Percentiles rank a stretch among this genome's conserved stretches.
These are phyloP conservation scores for Cremastinae sp. DNA, from an alignment of 2,888 invertebrate species.

Conservation along the genomic window DNA sequence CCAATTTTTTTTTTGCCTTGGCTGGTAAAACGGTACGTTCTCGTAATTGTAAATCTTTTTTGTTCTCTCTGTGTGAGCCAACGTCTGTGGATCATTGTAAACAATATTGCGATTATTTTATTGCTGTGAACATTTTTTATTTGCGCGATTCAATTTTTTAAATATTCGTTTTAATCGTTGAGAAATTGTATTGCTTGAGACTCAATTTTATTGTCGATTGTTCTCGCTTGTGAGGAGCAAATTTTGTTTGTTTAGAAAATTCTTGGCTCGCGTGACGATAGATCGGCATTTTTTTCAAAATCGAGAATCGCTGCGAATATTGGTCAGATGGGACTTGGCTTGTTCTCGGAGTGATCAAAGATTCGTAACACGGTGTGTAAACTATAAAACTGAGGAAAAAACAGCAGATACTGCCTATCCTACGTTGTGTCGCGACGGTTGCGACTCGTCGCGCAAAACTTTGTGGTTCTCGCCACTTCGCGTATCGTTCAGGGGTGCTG, in stretches of 20 bases:
- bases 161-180: background rate
- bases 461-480: slow-evolving; percentile 26
- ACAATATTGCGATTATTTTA: slow-evolving; percentile 26
- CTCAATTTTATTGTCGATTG: background rate
- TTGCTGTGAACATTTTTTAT: slow-evolving; percentile 1
- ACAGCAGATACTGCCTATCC: slow-evolving; percentile 58
- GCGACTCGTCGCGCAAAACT: slow-evolving; percentile 39
- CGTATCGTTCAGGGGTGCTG: slow-evolving; percentile 48
- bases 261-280: background rate
- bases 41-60: slow-evolving; percentile 36
- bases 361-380: slow-evolving; percentile 38
- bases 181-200: too few species aligned
- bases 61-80: slow-evolving; percentile 34
- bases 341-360: slow-evolving; percentile 15
- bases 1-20: slow-evolving; percentile 42
- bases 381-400: slow-evolving; percentile 35
- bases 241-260: slow-evolving; percentile 1
- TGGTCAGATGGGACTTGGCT: background rate
- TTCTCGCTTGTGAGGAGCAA: background rate
- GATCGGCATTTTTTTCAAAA: background rate
- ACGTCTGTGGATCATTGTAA: slow-evolving; percentile 36
- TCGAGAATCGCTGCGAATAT: background rate
- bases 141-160: too few species aligned
- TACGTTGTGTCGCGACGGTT: slow-evolving; percentile 46
- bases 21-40: slow-evolving; percentile 39